Evolutionary conservation across 2,888 invertebrate species (phyloP).

Genomic region (Cryptus armator): DNA sequence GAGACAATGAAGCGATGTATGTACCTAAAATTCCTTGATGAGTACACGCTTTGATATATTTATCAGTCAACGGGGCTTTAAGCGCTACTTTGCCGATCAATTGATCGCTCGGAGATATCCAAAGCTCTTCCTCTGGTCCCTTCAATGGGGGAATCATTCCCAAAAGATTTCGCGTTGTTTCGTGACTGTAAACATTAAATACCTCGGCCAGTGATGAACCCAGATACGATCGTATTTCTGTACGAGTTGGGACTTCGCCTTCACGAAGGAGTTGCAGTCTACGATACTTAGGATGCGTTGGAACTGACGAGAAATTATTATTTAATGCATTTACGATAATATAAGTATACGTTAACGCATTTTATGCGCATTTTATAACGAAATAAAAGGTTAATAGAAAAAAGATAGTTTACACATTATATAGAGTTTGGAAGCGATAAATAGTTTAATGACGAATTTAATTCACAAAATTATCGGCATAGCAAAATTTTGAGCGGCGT

Average conservation of each 20-base stretch:
- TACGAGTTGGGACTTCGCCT: slow-evolving; percentile 69
- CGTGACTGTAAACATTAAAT: slow-evolving; percentile 73
- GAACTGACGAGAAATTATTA: slow-evolving; percentile 34
- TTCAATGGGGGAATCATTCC: slow-evolving; percentile 72
- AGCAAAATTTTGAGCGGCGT: not conserved
- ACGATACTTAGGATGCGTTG: slow-evolving; percentile 57
- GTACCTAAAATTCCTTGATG: slow-evolving; percentile 77
- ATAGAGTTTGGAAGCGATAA: not conserved
- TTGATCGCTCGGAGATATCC: slow-evolving; percentile 76
- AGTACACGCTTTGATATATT: slow-evolving; percentile 73
- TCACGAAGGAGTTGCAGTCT: slow-evolving; percentile 51
- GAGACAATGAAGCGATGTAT: slow-evolving; percentile 1
- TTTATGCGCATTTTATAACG: too few species aligned
- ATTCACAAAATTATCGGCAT: not conserved
- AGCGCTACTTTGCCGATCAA: slow-evolving; percentile 71
- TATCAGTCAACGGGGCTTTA: slow-evolving; percentile 61
- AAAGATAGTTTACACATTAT: not conserved
- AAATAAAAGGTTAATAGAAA: not conserved
- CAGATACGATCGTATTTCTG: slow-evolving; percentile 72
- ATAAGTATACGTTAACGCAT: not conserved
- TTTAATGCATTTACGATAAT: not conserved
- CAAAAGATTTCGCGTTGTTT: slow-evolving; percentile 71
- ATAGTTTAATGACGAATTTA: not conserved
- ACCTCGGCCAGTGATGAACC: slow-evolving; percentile 75
- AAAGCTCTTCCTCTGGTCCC: slow-evolving; percentile 71